phyloP scores from a whole-genome alignment of 2,888 invertebrate genomes.

The Apodemia hepburni region DNA sequence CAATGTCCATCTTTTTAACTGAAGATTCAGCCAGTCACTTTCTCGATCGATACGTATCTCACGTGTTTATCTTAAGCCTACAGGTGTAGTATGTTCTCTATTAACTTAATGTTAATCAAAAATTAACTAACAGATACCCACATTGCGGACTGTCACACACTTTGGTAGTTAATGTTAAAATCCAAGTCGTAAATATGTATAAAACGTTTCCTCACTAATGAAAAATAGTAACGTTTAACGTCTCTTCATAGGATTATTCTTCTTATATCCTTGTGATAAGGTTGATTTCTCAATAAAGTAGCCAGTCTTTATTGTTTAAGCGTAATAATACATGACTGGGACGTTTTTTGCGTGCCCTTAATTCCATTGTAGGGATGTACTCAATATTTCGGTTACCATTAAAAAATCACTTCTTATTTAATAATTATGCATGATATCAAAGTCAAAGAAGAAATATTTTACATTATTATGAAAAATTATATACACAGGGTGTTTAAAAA shows the following conservation, averaged over 20 bases:
- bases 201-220: no score
- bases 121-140: background rate
- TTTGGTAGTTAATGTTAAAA: no score
- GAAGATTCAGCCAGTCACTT: no score
- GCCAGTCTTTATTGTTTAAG: constrained; percentile 32
- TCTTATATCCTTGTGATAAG: constrained; percentile 11
- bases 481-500: constrained; percentile 5
- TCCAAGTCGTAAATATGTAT: no score
- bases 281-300: constrained; percentile 23
- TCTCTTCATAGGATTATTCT: constrained; percentile 17
- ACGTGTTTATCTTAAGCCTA: no score
- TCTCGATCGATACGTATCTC: no score
- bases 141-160: no score
- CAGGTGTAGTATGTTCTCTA: background rate
- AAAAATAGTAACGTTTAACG: no score
- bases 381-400: constrained; percentile 15
- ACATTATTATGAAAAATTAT: background rate
- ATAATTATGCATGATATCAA: background rate
- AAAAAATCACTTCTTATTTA: constrained; percentile 5
- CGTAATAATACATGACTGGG: constrained; percentile 30
- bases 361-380: constrained; percentile 26
- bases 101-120: background rate
- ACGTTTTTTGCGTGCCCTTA: constrained; percentile 18
- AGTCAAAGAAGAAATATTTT: background rate
- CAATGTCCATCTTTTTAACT: no score